Percentiles rank a stretch among this genome's conserved stretches.
Conservation (phyloP, 2,888 invertebrate genomes). For the Drosophila neonasuta region DNA sequence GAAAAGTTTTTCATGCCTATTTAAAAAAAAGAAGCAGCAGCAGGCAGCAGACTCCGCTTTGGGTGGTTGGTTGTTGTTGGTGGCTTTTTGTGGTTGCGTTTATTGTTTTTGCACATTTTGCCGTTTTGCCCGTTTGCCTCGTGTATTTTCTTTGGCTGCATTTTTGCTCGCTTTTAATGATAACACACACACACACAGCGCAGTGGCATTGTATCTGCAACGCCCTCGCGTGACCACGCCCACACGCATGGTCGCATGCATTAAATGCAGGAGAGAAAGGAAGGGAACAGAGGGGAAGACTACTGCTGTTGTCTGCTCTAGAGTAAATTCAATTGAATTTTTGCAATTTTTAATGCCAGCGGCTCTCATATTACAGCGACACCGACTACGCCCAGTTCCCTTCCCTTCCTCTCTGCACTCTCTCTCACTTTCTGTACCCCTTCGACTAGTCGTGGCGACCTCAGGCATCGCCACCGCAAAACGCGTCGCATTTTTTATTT, state of each 20-base stretch:
- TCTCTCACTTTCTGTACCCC: background rate
- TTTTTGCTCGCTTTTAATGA: conserved; percentile 74
- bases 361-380: conserved; percentile 63
- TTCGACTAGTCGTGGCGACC: conserved; percentile 17
- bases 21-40: conserved; percentile 50
- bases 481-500: conserved; percentile 58
- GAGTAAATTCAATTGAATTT: conserved; percentile 79
- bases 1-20: conserved; percentile 63
- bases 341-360: conserved; percentile 71
- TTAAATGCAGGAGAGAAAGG: no score
- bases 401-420: background rate
- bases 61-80: conserved; percentile 43
- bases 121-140: conserved; percentile 9
- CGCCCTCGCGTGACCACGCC: background rate
- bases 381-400: conserved; percentile 57
- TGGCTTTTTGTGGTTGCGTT: conserved; percentile 73
- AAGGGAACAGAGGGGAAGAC: no score
- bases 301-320: conserved; percentile 55
- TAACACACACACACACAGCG: conserved; percentile 52
- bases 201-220: conserved; percentile 55
- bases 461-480: conserved; percentile 50
- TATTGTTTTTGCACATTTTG: conserved; percentile 57
- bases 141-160: conserved; percentile 68
- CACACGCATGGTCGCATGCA: conserved; percentile 36
- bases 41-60: conserved; percentile 49